These are phyloP conservation scores for Odobenus rosmarus DNA, from an alignment of 2,113 vertebrate species.

Conservation along the genomic window DNA sequence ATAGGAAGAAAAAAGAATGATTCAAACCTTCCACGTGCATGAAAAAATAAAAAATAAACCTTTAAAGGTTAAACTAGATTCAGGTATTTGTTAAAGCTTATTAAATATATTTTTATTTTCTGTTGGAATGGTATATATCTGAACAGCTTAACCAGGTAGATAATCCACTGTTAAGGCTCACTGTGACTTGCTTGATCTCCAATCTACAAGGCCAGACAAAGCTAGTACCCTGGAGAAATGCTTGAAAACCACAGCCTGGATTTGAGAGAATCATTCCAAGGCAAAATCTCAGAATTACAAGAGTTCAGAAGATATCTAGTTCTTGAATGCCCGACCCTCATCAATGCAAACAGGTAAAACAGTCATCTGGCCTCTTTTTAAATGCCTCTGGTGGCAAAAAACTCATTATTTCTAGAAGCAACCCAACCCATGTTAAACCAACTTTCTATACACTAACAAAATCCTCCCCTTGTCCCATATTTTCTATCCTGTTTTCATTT, in stretches of 20 bases:
- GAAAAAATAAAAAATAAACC: conserved; percentile 9
- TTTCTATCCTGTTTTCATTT: neutral
- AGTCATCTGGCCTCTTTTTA: neutral
- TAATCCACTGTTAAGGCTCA: neutral
- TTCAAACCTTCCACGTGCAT: neutral
- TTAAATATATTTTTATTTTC: conserved; percentile 26
- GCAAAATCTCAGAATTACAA: neutral
- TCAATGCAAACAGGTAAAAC: neutral
- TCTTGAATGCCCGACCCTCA: neutral
- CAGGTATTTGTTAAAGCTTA: neutral
- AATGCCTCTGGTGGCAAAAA: neutral
- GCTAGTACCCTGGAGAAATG: neutral
- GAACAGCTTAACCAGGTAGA: neutral
- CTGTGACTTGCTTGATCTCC: neutral
- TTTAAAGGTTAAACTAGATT: neutral
- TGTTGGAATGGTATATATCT: neutral
- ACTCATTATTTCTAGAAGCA: neutral
- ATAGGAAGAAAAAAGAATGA: neutral
- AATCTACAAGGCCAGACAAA: neutral
- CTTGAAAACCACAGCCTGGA: neutral
- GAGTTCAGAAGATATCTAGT: neutral
- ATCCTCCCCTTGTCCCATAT: neutral
- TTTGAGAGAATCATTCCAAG: neutral
- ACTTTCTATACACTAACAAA: neutral
- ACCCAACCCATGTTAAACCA: neutral